Conservation (phyloP, 2,888 invertebrate species). For the Spatulosminthurus flaviceps region DNA sequence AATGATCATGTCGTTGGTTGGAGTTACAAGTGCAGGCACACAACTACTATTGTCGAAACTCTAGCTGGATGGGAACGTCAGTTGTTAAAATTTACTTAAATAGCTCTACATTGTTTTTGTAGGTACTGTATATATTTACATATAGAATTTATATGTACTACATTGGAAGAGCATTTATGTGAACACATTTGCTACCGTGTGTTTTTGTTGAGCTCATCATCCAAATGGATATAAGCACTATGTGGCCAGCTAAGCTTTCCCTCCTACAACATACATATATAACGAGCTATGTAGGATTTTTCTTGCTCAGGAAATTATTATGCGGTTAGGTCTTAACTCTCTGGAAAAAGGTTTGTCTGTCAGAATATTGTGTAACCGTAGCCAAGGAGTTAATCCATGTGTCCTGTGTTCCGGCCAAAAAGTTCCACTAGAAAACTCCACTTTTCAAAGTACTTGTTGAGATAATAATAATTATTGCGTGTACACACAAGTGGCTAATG, state of each 20-base stretch:
- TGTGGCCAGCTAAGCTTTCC: background rate
- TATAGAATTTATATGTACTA: too few species aligned
- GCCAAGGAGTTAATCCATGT: slow-evolving; percentile 47
- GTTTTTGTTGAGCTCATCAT: background rate
- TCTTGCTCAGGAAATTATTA: slow-evolving; percentile 41
- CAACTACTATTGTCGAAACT: too few species aligned
- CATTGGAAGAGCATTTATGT: background rate
- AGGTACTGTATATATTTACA: too few species aligned
- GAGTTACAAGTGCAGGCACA: too few species aligned
- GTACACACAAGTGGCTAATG: background rate
- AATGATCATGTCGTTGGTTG: background rate
- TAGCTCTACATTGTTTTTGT: too few species aligned
- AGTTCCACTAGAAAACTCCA: background rate
- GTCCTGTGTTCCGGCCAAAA: slow-evolving; percentile 33
- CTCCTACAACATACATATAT: too few species aligned
- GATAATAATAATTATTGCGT: background rate
- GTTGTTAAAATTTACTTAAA: too few species aligned
- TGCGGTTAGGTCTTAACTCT: slow-evolving; percentile 39
- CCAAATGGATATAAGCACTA: background rate
- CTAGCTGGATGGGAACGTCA: too few species aligned
- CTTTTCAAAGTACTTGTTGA: background rate
- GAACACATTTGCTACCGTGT: background rate
- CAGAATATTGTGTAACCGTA: slow-evolving; percentile 42
- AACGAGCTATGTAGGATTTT: background rate
- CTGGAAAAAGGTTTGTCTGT: slow-evolving; percentile 28